These are phyloP conservation scores for Choristoneura fumiferana DNA, from an alignment of 1,140 invertebrate genomes.

Conservation along the genomic window DNA sequence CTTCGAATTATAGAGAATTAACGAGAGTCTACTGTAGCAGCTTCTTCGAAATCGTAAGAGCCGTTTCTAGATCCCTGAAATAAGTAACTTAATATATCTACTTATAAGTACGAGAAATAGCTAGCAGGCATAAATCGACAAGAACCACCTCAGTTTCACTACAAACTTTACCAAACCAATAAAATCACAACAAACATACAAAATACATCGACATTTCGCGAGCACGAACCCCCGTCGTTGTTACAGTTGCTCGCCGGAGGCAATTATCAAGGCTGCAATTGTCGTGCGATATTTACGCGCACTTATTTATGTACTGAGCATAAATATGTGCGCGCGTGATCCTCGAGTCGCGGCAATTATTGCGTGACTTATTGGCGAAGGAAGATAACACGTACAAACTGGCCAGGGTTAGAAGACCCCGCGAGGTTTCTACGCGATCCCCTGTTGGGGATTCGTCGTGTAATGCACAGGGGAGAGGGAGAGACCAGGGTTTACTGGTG, in stretches of 20 bases:
- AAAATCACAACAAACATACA: neutral
- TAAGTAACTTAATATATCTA: too few species aligned
- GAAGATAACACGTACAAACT: slow-evolving; percentile 68
- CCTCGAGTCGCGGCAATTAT: slow-evolving; percentile 68
- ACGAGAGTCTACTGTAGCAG: too few species aligned
- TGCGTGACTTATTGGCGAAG: slow-evolving; percentile 73
- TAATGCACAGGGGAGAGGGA: slow-evolving; percentile 18
- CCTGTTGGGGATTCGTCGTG: neutral
- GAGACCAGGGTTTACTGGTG: slow-evolving; percentile 41
- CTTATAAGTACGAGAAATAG: too few species aligned
- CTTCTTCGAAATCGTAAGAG: too few species aligned
- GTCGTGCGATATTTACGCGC: slow-evolving; percentile 61
- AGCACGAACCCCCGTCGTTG: slow-evolving; percentile 9
- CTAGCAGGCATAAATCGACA: too few species aligned
- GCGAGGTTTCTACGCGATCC: slow-evolving; percentile 1
- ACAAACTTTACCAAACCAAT: too few species aligned
- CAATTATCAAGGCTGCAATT: slow-evolving; percentile 51
- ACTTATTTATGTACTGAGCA: slow-evolving; percentile 56
- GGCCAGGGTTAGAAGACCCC: slow-evolving; percentile 45
- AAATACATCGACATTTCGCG: neutral
- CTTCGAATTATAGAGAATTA: too few species aligned
- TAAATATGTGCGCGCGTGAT: slow-evolving; percentile 70
- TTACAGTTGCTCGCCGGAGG: slow-evolving; percentile 17
- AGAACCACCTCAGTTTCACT: too few species aligned
- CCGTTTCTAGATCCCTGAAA: too few species aligned